phyloP scores from a whole-genome alignment of 2,797 vertebrate species.

The Gastrophryne carolinensis region DNA sequence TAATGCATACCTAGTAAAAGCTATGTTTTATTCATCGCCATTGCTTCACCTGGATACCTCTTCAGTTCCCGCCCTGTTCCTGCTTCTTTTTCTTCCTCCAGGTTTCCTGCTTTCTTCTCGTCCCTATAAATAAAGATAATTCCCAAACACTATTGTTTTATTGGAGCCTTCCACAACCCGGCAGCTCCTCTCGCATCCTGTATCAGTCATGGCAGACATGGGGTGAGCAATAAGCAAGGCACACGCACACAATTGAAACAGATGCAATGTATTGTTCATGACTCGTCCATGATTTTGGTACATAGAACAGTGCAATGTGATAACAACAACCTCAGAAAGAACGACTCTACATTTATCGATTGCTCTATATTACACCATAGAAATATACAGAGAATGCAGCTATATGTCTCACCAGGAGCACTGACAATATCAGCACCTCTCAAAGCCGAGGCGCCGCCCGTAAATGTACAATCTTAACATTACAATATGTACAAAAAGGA shows the following conservation, averaged over 20 bases:
- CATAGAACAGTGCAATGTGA: slow-evolving; percentile 54
- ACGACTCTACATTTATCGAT: slow-evolving; percentile 55
- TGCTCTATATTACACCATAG: slow-evolving; percentile 58
- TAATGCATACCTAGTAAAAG: too few species aligned
- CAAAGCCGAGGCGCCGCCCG: slow-evolving; percentile 34
- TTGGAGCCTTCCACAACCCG: too few species aligned
- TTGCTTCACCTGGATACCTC: too few species aligned
- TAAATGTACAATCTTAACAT: slow-evolving; percentile 82
- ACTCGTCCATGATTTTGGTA: slow-evolving; percentile 53
- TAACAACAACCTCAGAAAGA: slow-evolving; percentile 53
- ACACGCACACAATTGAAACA: not conserved
- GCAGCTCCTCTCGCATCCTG: too few species aligned
- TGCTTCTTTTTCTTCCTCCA: too few species aligned
- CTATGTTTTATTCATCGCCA: too few species aligned
- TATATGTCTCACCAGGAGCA: slow-evolving; percentile 55
- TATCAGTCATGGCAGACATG: too few species aligned
- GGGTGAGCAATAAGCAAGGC: not conserved
- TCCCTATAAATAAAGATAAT: too few species aligned
- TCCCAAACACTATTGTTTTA: too few species aligned
- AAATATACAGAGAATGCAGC: slow-evolving; percentile 58
- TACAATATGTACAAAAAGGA: slow-evolving; percentile 80
- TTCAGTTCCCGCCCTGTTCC: too few species aligned
- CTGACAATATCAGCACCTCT: slow-evolving; percentile 58
- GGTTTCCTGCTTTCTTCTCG: too few species aligned
- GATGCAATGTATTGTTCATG: slow-evolving; percentile 21